Evolutionary conservation across 2,888 invertebrate species (phyloP).

Genomic region (Fragum sueziense): DNA sequence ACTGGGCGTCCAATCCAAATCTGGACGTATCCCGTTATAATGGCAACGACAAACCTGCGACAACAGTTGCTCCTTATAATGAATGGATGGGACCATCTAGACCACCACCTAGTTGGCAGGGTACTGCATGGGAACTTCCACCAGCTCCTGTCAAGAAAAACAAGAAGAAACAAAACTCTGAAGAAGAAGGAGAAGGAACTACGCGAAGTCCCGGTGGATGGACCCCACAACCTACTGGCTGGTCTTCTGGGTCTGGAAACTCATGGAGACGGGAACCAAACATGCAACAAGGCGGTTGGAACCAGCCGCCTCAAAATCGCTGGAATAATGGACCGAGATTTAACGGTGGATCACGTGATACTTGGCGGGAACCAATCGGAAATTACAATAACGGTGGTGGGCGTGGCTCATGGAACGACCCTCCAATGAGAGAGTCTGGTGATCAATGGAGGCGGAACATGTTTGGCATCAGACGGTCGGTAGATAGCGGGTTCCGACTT

Average conservation of each 20-base stretch:
- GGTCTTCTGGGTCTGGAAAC: neutral
- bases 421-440: neutral
- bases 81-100: neutral
- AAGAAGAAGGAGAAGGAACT: neutral
- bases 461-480: neutral
- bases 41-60: neutral
- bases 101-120: conserved; percentile 16
- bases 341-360: conserved; percentile 13
- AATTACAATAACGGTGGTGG: neutral
- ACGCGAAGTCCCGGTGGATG: neutral
- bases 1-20: neutral
- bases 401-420: conserved; percentile 1
- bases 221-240: neutral
- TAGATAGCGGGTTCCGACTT: conserved; percentile 12
- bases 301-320: neutral
- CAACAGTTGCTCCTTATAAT: neutral
- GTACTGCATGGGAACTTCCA: conserved; percentile 17
- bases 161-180: neutral
- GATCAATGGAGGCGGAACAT: conserved; percentile 4
- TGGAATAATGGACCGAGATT: conserved; percentile 14
- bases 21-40: neutral
- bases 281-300: neutral
- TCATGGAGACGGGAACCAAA: neutral
- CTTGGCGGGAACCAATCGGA: conserved; percentile 9
- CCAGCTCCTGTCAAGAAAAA: conserved; percentile 6